Base-by-base conservation (phyloP, 2,888 invertebrate species). In the Leucoma salicis region DNA sequence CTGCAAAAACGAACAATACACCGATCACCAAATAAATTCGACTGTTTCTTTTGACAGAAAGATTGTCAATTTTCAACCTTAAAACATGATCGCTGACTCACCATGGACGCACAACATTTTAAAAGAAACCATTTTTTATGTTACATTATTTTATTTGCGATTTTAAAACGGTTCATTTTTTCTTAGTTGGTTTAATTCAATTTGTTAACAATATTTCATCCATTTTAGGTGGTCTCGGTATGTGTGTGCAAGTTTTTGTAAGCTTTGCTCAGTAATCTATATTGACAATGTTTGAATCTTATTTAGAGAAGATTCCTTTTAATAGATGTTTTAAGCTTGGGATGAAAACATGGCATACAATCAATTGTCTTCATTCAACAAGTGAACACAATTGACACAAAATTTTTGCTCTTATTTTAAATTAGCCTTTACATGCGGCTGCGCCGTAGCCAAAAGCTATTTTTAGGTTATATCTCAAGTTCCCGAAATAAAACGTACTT, bases 1-100 rank as follows among this genome's bases (percentile, higher is more conserved):
- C 85, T 70, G 80, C 85, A 86, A 86, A 87, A 86, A 86, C 78
- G 70, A 70, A 76, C 77, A 79, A 72, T 74, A 68, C 59, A 38
- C 29, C 35, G 41, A 54, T 49, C 49, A 57, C 53, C 42, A 54
- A 46, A 48, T 40, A 49, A 41, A 42, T 27, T 45, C 21, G 21
- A 48, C 42, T 35, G 46, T 46, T n/a, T n/a, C 36, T 41, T 37
- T 21, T 25, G 32, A 37, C 28, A 35, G 21, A 21, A 34, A 34
- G 11, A 40, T 25, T 35, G 24, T 32, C 39, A 34, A 58, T 28
- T 61, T 45, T 53, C 49, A 24, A 53, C 57, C 60, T 53, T 51
- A 24, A 12, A 43, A 45, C 15, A 33, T 14, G 3, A 35, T 27
- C 15, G 11, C 16, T 37, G 10, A n/a, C 13, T 4, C 12, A 14